These are phyloP conservation scores for Helicoverpa assulta DNA, from an alignment of 2,888 invertebrate genomes.

Conservation along the genomic window DNA sequence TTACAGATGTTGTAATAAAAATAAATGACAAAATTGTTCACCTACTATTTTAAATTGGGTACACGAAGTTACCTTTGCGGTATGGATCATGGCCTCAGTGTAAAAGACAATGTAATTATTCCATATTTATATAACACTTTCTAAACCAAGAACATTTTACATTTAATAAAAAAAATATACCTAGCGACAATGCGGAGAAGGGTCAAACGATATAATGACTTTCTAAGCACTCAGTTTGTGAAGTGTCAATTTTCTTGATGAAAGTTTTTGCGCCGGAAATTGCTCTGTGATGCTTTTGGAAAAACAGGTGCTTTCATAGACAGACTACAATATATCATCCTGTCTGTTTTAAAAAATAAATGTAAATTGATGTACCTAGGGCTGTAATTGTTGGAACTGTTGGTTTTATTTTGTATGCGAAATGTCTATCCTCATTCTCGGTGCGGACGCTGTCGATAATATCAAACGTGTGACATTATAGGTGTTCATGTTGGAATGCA, in stretches of 20 bases:
- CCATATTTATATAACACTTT: too few species aligned
- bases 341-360: conserved; percentile 9
- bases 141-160: neutral
- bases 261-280: conserved; percentile 61
- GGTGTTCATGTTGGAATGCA: too few species aligned
- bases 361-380: neutral
- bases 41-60: too few species aligned
- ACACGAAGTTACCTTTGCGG: too few species aligned
- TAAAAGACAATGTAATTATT: too few species aligned
- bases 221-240: conserved; percentile 64
- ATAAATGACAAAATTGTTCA: too few species aligned
- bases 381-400: neutral
- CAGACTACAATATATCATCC: conserved; percentile 26
- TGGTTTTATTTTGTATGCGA: too few species aligned
- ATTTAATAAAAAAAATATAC: conserved; percentile 7
- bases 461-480: too few species aligned
- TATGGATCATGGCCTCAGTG: too few species aligned
- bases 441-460: too few species aligned
- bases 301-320: conserved; percentile 31
- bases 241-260: conserved; percentile 71
- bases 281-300: conserved; percentile 45
- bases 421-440: too few species aligned
- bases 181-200: conserved; percentile 13
- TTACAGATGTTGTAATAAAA: too few species aligned
- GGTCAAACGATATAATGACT: conserved; percentile 66